These are phyloP conservation scores for Bombylius discolor DNA, from an alignment of 2,888 invertebrate species.

Conservation along the genomic window DNA sequence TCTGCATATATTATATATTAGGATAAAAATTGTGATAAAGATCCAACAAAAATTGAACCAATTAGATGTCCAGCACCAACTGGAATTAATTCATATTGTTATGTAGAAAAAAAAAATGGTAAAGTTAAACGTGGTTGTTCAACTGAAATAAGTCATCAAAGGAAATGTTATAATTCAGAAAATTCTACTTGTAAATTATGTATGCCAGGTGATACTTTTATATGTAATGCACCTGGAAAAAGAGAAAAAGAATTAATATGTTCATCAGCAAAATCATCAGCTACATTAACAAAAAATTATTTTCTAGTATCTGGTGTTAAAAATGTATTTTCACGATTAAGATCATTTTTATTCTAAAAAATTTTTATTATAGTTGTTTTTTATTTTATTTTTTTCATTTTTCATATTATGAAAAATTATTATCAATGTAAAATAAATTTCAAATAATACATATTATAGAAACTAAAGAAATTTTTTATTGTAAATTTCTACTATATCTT, in stretches of 20 bases:
- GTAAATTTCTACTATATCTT: no score
- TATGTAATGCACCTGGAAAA: conserved; percentile 21
- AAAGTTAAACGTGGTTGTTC: conserved; percentile 25
- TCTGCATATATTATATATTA: conserved; percentile 7
- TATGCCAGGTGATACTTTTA: conserved; percentile 17
- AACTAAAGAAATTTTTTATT: no score
- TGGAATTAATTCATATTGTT: conserved; percentile 29
- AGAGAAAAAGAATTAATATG: background rate
- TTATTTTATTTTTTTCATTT: no score
- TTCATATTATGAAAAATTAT: no score
- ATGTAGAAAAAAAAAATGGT: conserved; percentile 14
- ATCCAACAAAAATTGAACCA: conserved; percentile 12
- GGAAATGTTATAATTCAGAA: conserved; percentile 15
- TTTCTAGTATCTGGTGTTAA: background rate
- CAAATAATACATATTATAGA: no score
- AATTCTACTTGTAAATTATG: conserved; percentile 24
- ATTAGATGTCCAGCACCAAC: conserved; percentile 23
- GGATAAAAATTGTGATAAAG: conserved; percentile 20
- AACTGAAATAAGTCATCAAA: conserved; percentile 21
- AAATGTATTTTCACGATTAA: no score
- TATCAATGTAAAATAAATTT: no score
- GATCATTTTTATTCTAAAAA: no score
- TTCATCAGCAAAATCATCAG: background rate
- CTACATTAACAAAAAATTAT: background rate
- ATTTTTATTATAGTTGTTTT: no score